phyloP scores from a whole-genome alignment of 2,797 vertebrate genomes.

The Erithacus rubecula region DNA sequence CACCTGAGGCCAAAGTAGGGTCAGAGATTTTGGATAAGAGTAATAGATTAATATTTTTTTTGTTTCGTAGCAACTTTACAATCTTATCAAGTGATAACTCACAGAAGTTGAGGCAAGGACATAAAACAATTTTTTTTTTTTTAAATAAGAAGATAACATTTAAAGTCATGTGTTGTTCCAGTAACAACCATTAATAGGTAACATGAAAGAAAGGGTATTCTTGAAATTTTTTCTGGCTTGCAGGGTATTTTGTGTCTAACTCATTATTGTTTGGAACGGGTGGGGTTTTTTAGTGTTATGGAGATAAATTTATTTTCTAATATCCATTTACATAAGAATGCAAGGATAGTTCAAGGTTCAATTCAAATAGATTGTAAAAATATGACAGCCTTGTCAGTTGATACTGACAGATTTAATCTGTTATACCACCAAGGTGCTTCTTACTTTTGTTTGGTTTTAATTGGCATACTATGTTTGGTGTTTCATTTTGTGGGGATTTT shows the following conservation, averaged over 20 bases:
- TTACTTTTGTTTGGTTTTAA: background rate
- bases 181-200: background rate
- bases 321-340: background rate
- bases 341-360: background rate
- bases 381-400: background rate
- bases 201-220: background rate
- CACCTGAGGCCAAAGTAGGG: background rate
- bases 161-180: background rate
- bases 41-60: background rate
- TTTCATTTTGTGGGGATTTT: background rate
- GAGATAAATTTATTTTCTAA: background rate
- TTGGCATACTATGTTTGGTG: background rate
- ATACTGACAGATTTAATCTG: background rate
- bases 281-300: background rate
- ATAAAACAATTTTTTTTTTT: background rate
- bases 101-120: background rate
- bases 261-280: background rate
- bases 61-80: background rate
- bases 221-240: background rate
- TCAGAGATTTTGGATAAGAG: background rate
- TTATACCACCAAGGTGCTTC: background rate
- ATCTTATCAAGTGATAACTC: background rate
- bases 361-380: background rate
- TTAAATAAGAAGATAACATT: background rate
- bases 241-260: background rate